Evolutionary conservation across 2,113 vertebrate genomes (phyloP).

Genomic region (Bos javanicus): DNA sequence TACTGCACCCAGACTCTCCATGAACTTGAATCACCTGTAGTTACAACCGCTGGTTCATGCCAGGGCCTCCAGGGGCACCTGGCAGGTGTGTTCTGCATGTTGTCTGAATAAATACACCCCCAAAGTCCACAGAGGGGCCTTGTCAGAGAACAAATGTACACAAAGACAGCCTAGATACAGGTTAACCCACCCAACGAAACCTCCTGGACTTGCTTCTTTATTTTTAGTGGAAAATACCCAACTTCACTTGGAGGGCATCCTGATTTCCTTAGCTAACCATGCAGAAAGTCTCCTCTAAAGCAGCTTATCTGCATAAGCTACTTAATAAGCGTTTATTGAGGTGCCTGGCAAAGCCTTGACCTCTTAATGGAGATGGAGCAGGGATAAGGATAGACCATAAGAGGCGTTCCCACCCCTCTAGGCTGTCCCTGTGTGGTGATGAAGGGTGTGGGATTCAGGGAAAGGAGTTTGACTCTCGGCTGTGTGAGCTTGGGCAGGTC

Average conservation of each 20-base stretch:
- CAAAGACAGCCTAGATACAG: background rate
- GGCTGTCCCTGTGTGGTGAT: accelerated
- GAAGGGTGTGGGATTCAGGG: accelerated
- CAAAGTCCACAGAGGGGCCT: background rate
- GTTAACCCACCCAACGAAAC: background rate
- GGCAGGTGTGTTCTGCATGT: background rate
- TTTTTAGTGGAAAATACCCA: constrained; percentile 53
- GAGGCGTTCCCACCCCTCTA: background rate
- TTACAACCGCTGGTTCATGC: background rate
- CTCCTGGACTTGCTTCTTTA: background rate
- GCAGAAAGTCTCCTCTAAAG: background rate
- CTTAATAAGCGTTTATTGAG: background rate
- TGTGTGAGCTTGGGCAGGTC: background rate
- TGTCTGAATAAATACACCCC: background rate
- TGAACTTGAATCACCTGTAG: background rate
- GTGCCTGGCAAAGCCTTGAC: background rate
- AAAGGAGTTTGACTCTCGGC: background rate
- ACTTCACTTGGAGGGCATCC: background rate
- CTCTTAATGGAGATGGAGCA: background rate
- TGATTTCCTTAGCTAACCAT: background rate
- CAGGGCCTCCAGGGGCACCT: background rate
- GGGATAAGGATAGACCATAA: background rate
- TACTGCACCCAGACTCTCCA: background rate
- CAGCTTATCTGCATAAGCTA: background rate
- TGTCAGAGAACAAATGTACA: background rate